phyloP scores from a whole-genome alignment of 2,888 invertebrate species.

The Sceliomorpha sp. region DNA sequence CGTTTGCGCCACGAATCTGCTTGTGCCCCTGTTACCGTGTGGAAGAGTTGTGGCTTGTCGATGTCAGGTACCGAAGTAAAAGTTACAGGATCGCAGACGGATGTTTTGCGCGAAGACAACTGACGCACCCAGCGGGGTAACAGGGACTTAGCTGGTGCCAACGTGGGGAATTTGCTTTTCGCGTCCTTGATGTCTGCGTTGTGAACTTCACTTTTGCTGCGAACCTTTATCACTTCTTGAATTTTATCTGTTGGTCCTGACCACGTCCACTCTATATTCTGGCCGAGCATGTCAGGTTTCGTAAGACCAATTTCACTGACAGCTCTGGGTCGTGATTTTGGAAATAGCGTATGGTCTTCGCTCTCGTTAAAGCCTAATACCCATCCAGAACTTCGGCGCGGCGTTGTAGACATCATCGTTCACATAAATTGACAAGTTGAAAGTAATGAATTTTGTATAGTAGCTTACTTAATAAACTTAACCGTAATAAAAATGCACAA shows the following conservation, averaged over 20 bases:
- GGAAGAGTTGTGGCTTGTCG: slow-evolving; percentile 71
- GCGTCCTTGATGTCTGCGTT: slow-evolving; percentile 55
- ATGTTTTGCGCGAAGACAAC: slow-evolving; percentile 59
- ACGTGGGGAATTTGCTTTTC: slow-evolving; percentile 68
- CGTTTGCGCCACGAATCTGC: slow-evolving; percentile 76
- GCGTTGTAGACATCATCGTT: no score
- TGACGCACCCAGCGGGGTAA: slow-evolving; percentile 70
- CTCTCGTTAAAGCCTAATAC: slow-evolving; percentile 78
- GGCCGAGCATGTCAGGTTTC: slow-evolving; percentile 74
- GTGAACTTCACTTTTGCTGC: slow-evolving; percentile 56
- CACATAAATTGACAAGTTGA: no score
- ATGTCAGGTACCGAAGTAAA: slow-evolving; percentile 63
- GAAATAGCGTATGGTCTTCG: slow-evolving; percentile 77
- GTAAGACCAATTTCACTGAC: slow-evolving; percentile 83
- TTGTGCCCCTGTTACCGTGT: slow-evolving; percentile 63
- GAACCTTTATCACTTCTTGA: slow-evolving; percentile 80
- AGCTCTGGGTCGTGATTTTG: slow-evolving; percentile 82
- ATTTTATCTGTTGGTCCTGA: slow-evolving; percentile 85
- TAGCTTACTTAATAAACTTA: no score
- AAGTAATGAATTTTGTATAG: no score
- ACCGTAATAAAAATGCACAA: no score
- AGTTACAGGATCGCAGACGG: slow-evolving; percentile 33
- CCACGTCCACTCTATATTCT: slow-evolving; percentile 84
- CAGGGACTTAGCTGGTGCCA: slow-evolving; percentile 69
- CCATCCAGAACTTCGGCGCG: slow-evolving; percentile 79